These are phyloP conservation scores for Crenichthys baileyi DNA, from an alignment of 2,797 vertebrate species.

Conservation along the genomic window DNA sequence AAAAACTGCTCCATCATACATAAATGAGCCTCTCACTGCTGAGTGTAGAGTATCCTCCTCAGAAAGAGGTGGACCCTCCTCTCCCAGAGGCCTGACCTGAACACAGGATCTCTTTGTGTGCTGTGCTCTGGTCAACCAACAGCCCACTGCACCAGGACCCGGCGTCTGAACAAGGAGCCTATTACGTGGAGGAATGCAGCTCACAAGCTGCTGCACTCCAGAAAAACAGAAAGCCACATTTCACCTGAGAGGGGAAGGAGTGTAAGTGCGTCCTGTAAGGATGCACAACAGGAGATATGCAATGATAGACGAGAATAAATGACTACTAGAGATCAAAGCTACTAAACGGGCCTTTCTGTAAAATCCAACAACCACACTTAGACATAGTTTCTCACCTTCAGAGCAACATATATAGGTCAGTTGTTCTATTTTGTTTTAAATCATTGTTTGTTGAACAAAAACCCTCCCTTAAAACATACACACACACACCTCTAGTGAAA, in stretches of 20 bases:
- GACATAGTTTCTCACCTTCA: background rate
- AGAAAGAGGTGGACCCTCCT: constrained; percentile 53
- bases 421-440: background rate
- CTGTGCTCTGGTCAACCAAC: constrained; percentile 47
- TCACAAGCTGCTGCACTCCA: constrained; percentile 14
- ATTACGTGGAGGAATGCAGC: constrained; percentile 70
- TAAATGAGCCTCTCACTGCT: constrained; percentile 58
- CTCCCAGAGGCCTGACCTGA: constrained; percentile 50
- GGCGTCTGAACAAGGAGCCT: constrained; percentile 61
- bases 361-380: background rate
- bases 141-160: constrained; percentile 58
- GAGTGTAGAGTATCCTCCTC: constrained; percentile 58
- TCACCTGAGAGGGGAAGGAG: constrained; percentile 25
- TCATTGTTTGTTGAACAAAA: background rate
- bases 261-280: background rate
- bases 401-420: background rate
- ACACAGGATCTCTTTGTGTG: constrained; percentile 81
- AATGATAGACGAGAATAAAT: background rate
- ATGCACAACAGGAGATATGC: background rate
- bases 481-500: background rate
- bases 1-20: background rate
- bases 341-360: background rate
- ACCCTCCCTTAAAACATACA: background rate
- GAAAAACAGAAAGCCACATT: constrained; percentile 13
- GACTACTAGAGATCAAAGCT: background rate